Evolutionary conservation across 2,113 vertebrate genomes (phyloP), one percentile per base, ranked within the genome.

Genomic region (Scomber scombrus): DNA sequence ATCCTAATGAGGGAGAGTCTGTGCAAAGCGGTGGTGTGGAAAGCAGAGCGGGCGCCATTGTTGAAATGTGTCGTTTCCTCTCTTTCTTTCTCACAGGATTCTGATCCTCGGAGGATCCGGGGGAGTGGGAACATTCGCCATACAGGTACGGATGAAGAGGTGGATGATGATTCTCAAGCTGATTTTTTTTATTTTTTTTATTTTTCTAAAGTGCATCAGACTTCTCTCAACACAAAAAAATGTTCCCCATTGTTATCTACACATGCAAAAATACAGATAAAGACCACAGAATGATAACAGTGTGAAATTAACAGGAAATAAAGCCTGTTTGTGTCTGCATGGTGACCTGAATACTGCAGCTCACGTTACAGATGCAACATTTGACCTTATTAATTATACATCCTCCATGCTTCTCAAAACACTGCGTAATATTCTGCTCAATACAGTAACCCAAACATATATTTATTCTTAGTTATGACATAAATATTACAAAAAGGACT

Each of bases 21-120:
- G 61, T 12, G 55, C 26, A 29, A 12, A 26, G 23, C 49, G 43
- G 0, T n/a, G 45, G 52, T 19, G 46, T 23, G 12, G 19, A 47
- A 31, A 43, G 46, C n/a, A 79, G 31, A 34, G 31, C 7, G 31
- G 31, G 31, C 7, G 31, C 31, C 9, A 40, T 67, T 19, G 14
- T 19, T 13, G 16, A 15, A 16, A 46, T 6, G n/a, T 76, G 14
- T 21, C 26, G 51, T 54, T 52, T 93, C 79, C 60, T 34, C 93
- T 52, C 93, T 78, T 60, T 34, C 93, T 88, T 57, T 29, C 16
- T 66, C 23, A 6, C 74, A 99, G 98, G 80, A 84, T 97, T 89
- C 93, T 99, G 83, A 97, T 99, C 90, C 93, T 98, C 6, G 98
- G 98, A 40, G 97, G 96, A 57, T 97, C 98, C 0, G 98, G 98